Percentiles rank a stretch among this genome's conserved stretches.
Conservation (phyloP, 2,113 vertebrate genomes). For the human region GRCh38 chr14:87381501-87382000, state of each 20-base stretch:
- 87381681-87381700: too few species aligned
- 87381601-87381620: not conserved
- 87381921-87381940: not conserved
- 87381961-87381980: not conserved
- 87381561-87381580: not conserved
- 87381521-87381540: not conserved
- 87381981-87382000: not conserved
- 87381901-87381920: not conserved
- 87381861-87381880: not conserved
- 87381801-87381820: too few species aligned
- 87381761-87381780: too few species aligned
- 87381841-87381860: not conserved
- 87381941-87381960: not conserved
- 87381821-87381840: too few species aligned
- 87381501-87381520: not conserved
- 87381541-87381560: not conserved
- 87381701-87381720: too few species aligned
- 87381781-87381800: too few species aligned
- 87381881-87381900: not conserved
- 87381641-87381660: not conserved
- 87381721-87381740: too few species aligned
- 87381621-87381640: not conserved
- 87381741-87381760: too few species aligned
- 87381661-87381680: not conserved
- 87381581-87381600: not conserved